A percentile compares a stretch with the other conserved stretches of the same genome.
phyloP scores from a whole-genome alignment of 2,113 vertebrate genomes.

The Coracopsis vasa region DNA sequence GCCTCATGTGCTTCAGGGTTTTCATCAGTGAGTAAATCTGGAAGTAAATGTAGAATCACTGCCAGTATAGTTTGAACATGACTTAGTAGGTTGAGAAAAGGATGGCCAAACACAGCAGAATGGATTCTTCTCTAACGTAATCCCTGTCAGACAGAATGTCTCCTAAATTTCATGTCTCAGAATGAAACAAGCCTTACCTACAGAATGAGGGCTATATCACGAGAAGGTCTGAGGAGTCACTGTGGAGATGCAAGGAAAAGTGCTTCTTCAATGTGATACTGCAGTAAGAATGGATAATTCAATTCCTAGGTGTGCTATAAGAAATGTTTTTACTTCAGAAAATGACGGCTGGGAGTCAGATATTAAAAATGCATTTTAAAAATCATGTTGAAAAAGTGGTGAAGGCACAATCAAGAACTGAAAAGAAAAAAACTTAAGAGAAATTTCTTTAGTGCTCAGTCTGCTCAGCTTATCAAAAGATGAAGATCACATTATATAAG shows the following conservation, averaged over 20 bases:
- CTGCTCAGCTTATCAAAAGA: conserved; percentile 19
- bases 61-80: background rate
- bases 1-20: background rate
- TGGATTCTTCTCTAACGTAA: background rate
- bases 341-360: background rate
- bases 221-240: background rate
- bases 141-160: background rate
- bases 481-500: conserved; percentile 8
- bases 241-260: background rate
- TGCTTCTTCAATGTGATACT: background rate
- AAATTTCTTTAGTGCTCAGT: background rate
- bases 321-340: background rate
- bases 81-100: background rate
- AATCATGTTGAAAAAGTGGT: background rate
- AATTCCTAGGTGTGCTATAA: background rate
- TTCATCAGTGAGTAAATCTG: background rate
- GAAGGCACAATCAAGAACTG: background rate
- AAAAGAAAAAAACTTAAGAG: background rate
- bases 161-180: background rate
- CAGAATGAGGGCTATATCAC: background rate
- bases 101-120: background rate
- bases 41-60: background rate
- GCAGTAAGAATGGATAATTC: background rate
- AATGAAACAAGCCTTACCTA: background rate
- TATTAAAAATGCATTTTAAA: conserved; percentile 18